Evolutionary conservation across 1,140 invertebrate genomes (phyloP).

Genomic region (Megathymus violae): DNA sequence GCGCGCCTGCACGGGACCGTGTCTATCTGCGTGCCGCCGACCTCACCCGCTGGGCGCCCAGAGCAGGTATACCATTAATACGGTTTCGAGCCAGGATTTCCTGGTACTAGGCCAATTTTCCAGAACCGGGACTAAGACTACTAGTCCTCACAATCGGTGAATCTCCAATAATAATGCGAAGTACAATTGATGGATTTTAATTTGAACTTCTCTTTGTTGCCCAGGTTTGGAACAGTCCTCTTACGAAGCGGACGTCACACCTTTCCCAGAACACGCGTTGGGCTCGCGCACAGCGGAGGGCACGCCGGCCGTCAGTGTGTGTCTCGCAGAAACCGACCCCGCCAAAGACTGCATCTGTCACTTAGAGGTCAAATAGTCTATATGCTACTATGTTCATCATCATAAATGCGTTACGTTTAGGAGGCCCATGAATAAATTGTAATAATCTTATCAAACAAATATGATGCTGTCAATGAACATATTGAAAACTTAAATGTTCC

Average conservation of each 20-base stretch:
- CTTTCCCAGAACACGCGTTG: conserved; percentile 67
- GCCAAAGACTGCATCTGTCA: conserved; percentile 71
- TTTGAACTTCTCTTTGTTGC: neutral
- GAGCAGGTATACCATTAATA: conserved; percentile 85
- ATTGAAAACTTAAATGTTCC: too few species aligned
- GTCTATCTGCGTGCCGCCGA: conserved; percentile 92
- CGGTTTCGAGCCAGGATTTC: too few species aligned
- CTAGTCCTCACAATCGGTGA: too few species aligned
- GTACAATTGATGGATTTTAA: too few species aligned
- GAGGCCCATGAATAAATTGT: too few species aligned
- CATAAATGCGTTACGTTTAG: too few species aligned
- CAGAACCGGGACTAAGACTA: too few species aligned
- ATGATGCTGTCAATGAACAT: too few species aligned
- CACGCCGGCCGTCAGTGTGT: conserved; percentile 51
- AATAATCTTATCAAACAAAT: too few species aligned
- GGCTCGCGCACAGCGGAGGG: conserved; percentile 56
- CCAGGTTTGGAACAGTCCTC: conserved; percentile 68
- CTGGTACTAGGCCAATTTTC: too few species aligned
- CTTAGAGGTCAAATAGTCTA: conserved; percentile 55
- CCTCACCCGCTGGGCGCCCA: conserved; percentile 89
- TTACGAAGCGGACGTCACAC: conserved; percentile 56
- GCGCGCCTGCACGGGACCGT: conserved; percentile 89
- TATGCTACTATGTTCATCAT: too few species aligned
- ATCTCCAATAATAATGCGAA: too few species aligned
- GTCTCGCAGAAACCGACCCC: conserved; percentile 53